phyloP scores from a whole-genome alignment of 2,888 invertebrate species.

The Strigamia crassipes region DNA sequence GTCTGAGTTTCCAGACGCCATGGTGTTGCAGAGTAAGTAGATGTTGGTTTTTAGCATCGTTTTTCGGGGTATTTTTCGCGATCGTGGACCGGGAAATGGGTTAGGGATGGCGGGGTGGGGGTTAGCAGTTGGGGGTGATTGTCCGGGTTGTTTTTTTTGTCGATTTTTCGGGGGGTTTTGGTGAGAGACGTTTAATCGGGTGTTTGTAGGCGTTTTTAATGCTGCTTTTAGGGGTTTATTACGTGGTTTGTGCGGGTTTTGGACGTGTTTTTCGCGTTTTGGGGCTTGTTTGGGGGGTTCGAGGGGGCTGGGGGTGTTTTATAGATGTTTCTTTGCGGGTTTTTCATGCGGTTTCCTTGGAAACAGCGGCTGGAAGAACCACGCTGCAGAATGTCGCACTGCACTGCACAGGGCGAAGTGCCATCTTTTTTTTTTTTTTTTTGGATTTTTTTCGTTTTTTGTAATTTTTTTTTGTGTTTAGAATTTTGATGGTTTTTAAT shows the following conservation, averaged over 20 bases:
- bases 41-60: background rate
- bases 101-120: too few species aligned
- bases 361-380: background rate
- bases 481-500: background rate
- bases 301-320: background rate
- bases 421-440: background rate
- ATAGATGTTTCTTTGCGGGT: background rate
- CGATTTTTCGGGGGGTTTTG: background rate
- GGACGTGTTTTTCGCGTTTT: background rate
- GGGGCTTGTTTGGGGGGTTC: background rate
- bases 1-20: constrained; percentile 44
- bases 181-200: background rate
- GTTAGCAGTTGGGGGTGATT: too few species aligned
- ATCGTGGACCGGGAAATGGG: too few species aligned
- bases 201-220: background rate
- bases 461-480: background rate
- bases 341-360: background rate
- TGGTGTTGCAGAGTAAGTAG: constrained; percentile 44
- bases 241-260: background rate
- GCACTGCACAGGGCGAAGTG: background rate
- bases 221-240: background rate
- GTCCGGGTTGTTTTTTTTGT: too few species aligned
- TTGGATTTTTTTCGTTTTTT: background rate
- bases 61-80: background rate
- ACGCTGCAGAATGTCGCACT: constrained; percentile 14